These are phyloP conservation scores for Aplochiton taeniatus DNA, from an alignment of 2,797 vertebrate genomes.

Conservation along the genomic window DNA sequence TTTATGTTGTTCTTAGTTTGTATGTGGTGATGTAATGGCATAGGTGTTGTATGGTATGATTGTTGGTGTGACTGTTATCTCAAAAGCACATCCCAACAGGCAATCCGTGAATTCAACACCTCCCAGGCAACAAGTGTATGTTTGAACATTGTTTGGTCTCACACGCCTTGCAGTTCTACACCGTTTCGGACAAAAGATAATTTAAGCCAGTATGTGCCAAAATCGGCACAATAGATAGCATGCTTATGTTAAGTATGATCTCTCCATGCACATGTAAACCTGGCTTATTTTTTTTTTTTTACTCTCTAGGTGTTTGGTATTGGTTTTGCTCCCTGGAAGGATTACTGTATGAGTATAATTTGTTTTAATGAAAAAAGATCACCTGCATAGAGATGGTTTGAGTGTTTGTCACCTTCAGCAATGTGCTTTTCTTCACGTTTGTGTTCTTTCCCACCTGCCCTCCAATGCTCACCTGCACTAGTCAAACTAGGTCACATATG, in stretches of 20 bases:
- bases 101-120: constrained; percentile 41
- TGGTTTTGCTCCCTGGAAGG: constrained; percentile 4
- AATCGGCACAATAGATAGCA: constrained; percentile 39
- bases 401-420: constrained; percentile 21
- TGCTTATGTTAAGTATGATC: constrained; percentile 79
- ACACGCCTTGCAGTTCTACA: constrained; percentile 6
- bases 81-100: constrained; percentile 58
- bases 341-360: constrained; percentile 56
- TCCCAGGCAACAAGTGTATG: constrained; percentile 29
- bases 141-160: background rate
- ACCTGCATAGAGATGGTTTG: constrained; percentile 51
- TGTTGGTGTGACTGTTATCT: constrained; percentile 54
- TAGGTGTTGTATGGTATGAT: constrained; percentile 32
- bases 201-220: constrained; percentile 1
- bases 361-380: constrained; percentile 76
- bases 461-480: constrained; percentile 48
- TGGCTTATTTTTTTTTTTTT: constrained; percentile 22
- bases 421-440: background rate
- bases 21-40: constrained; percentile 19
- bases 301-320: constrained; percentile 27
- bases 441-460: constrained; percentile 50
- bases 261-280: constrained; percentile 21
- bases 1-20: constrained; percentile 23
- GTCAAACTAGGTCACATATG: constrained; percentile 36
- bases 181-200: background rate